A percentile compares a stretch with the other conserved stretches of the same genome.
Evolutionary conservation across 1,140 invertebrate species (phyloP).

Genomic region (Pseudobourletiella spinata): DNA sequence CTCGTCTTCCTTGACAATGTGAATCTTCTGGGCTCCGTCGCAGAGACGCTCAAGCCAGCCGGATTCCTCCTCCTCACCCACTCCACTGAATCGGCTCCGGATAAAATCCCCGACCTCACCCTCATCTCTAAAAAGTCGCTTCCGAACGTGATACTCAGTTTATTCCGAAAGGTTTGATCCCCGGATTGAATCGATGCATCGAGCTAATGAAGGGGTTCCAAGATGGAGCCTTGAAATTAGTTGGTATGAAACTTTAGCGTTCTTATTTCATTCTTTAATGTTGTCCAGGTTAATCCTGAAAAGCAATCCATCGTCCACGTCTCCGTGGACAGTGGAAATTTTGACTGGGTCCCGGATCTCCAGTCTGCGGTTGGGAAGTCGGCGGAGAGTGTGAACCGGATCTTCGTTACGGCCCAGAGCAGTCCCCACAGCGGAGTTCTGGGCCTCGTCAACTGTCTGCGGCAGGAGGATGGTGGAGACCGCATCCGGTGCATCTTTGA

Average conservation of each 20-base stretch:
- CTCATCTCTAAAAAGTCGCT: too few species aligned
- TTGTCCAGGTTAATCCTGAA: slow-evolving; percentile 47
- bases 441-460: slow-evolving; percentile 79
- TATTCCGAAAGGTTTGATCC: too few species aligned
- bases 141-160: too few species aligned
- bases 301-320: slow-evolving; percentile 52
- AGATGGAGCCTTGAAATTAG: slow-evolving; percentile 51
- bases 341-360: slow-evolving; percentile 69
- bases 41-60: slow-evolving; percentile 2
- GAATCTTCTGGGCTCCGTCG: background rate
- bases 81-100: too few species aligned
- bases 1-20: slow-evolving; percentile 10
- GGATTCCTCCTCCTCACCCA: slow-evolving; percentile 10
- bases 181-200: slow-evolving; percentile 50
- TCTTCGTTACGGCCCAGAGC: slow-evolving; percentile 47
- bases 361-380: slow-evolving; percentile 58
- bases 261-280: background rate
- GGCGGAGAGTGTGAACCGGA: slow-evolving; percentile 45
- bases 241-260: background rate
- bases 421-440: slow-evolving; percentile 65
- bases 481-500: slow-evolving; percentile 50
- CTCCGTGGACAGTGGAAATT: slow-evolving; percentile 60
- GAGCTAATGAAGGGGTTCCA: slow-evolving; percentile 47
- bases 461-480: slow-evolving; percentile 56
- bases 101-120: too few species aligned